phyloP scores from a whole-genome alignment of 2,113 vertebrate species.

The Hemiscyllium ocellatum region DNA sequence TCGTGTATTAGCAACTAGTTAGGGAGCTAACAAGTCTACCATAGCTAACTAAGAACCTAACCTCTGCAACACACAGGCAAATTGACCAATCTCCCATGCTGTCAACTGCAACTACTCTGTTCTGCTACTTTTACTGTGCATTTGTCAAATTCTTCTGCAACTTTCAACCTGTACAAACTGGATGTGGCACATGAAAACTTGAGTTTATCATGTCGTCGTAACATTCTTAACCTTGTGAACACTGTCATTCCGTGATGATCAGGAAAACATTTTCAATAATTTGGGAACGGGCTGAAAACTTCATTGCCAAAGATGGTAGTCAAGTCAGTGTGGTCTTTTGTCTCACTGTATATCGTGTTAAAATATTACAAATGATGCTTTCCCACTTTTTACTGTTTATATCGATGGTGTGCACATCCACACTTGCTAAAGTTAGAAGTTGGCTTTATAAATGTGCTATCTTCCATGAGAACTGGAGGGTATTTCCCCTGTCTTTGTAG shows the following conservation, averaged over 20 bases:
- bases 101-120: no score
- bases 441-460: not conserved
- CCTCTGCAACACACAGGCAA: no score
- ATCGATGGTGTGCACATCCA: not conserved
- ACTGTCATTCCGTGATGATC: not conserved
- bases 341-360: not conserved
- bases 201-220: no score
- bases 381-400: no score
- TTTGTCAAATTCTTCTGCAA: no score
- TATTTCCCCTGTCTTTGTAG: not conserved
- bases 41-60: not conserved
- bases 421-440: not conserved
- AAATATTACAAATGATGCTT: not conserved
- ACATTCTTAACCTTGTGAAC: no score
- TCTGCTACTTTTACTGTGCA: no score
- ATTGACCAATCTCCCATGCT: no score
- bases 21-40: not conserved
- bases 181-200: no score
- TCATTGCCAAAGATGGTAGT: not conserved
- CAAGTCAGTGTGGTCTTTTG: not conserved
- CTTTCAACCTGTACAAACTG: no score
- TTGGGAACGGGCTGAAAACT: not conserved
- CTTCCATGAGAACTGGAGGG: rapidly evolving
- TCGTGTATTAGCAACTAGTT: not conserved
- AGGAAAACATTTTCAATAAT: not conserved